These are phyloP conservation scores for Cyrtorhinus lividipennis DNA, from an alignment of 1,140 invertebrate genomes.

Conservation along the genomic window DNA sequence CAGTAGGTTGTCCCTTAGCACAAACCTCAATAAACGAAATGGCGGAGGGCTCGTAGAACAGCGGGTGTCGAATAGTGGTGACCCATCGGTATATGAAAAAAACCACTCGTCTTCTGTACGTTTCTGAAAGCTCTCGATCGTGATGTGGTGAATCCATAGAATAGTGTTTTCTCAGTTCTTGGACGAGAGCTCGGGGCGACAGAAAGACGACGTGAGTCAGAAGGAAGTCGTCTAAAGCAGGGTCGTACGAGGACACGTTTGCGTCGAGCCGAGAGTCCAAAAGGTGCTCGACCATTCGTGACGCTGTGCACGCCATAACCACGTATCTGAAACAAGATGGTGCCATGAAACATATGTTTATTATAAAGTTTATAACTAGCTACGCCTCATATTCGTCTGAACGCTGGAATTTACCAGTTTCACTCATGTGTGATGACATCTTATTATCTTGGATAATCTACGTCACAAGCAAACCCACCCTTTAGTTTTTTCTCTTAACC, in stretches of 20 bases:
- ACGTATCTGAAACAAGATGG: conserved; percentile 53
- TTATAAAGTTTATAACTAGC: too few species aligned
- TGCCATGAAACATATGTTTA: too few species aligned
- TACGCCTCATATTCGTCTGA: too few species aligned
- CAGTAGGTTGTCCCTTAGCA: too few species aligned
- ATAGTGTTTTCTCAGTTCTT: conserved; percentile 62
- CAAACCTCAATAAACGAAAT: conserved; percentile 52
- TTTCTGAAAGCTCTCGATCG: conserved; percentile 55
- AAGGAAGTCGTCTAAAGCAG: conserved; percentile 71
- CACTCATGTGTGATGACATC: too few species aligned
- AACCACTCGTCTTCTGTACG: conserved; percentile 59
- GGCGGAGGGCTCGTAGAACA: conserved; percentile 57
- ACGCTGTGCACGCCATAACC: conserved; percentile 74
- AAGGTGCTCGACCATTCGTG: conserved; percentile 77
- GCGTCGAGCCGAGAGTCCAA: conserved; percentile 59
- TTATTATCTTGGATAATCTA: too few species aligned
- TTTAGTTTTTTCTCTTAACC: too few species aligned
- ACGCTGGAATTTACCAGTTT: too few species aligned
- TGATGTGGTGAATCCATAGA: conserved; percentile 41
- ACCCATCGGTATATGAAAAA: conserved; percentile 69
- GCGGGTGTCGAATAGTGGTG: conserved; percentile 50
- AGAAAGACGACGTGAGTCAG: conserved; percentile 79
- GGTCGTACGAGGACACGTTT: conserved; percentile 37
- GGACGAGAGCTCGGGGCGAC: conserved; percentile 58
- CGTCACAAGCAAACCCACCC: too few species aligned